Percentiles rank a stretch among this genome's conserved stretches.
These are phyloP conservation scores for Mustela erminea DNA, from an alignment of 2,797 vertebrate species.

Conservation along the genomic window DNA sequence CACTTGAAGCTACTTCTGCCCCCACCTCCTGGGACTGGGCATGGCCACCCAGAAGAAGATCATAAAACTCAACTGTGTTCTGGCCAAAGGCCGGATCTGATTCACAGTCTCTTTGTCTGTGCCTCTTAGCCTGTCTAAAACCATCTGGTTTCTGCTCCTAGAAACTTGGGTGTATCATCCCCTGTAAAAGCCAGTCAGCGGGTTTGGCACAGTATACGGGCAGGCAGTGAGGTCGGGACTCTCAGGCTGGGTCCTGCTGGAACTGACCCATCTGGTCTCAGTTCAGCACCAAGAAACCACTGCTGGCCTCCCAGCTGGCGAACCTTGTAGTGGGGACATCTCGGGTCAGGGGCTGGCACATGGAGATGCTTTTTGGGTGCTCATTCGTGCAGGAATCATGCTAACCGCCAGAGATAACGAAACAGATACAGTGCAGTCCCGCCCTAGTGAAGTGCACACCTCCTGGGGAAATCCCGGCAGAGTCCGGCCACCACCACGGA, in stretches of 20 bases:
- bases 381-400: not conserved
- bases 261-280: too few species aligned
- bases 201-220: too few species aligned
- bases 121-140: not conserved
- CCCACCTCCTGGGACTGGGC: not conserved
- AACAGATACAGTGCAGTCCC: not conserved
- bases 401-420: not conserved
- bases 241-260: not conserved
- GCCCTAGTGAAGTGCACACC: not conserved
- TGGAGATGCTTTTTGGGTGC: not conserved
- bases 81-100: not conserved
- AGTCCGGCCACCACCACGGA: rapidly evolving
- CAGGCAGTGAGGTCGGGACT: not conserved
- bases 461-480: not conserved
- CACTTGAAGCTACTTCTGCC: too few species aligned
- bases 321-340: not conserved
- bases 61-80: not conserved
- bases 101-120: not conserved
- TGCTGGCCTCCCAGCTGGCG: not conserved
- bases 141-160: not conserved
- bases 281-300: not conserved
- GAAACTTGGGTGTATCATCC: not conserved
- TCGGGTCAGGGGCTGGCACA: not conserved
- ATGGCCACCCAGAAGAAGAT: not conserved
- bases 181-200: not conserved